Conservation (phyloP, 2,113 vertebrate genomes). For the Sinocyclocheilus maitianheensis region DNA sequence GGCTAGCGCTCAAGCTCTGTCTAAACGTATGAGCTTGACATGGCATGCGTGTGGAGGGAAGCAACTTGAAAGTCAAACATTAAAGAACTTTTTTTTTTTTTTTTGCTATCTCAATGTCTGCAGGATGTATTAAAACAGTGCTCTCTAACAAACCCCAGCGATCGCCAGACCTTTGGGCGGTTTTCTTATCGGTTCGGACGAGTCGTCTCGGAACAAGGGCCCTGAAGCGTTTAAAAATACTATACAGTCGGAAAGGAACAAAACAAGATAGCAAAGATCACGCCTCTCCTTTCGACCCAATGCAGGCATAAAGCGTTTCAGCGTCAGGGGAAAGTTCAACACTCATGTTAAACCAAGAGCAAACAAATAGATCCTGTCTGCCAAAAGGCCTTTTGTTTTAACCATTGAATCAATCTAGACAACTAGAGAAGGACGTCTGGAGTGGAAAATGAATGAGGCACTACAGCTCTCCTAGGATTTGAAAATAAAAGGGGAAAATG, state of each 20-base stretch:
- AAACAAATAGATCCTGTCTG: constrained; percentile 45
- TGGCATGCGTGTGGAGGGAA: not conserved
- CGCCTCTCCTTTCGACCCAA: constrained; percentile 46
- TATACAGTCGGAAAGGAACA: constrained; percentile 21
- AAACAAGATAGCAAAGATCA: constrained; percentile 24
- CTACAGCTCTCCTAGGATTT: constrained; percentile 34
- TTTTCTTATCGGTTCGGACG: constrained; percentile 1
- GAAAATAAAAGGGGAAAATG: constrained; percentile 57
- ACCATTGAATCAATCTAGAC: constrained; percentile 69
- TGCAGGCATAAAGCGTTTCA: constrained; percentile 43
- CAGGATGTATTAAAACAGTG: not conserved
- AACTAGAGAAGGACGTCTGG: constrained; percentile 59
- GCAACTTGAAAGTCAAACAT: constrained; percentile 17
- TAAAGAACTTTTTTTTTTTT: not conserved
- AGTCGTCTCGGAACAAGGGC: constrained; percentile 16
- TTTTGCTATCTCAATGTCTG: not conserved
- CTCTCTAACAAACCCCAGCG: not conserved
- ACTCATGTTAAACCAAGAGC: constrained; percentile 26
- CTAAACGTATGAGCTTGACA: constrained; percentile 39
- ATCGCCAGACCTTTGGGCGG: not conserved
- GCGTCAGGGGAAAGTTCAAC: constrained; percentile 17
- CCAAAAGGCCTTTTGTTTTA: constrained; percentile 59
- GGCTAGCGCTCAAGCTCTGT: constrained; percentile 47
- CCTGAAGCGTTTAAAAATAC: constrained; percentile 20
- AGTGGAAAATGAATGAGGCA: constrained; percentile 61